Base-by-base conservation (phyloP, 2,888 invertebrate genomes). In the Sarcophaga variegata region DNA sequence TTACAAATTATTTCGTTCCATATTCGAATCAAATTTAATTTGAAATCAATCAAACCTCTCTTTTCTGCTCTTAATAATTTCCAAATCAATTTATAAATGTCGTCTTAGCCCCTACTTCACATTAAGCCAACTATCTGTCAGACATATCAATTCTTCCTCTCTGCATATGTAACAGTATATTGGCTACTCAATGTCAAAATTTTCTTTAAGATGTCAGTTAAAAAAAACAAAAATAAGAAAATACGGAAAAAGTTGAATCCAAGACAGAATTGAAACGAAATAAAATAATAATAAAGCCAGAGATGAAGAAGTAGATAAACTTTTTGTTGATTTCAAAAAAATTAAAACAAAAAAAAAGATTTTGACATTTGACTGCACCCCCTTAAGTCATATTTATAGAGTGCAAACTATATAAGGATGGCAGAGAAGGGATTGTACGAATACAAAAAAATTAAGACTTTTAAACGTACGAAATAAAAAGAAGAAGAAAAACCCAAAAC, bases 351-450 rank as follows among this genome's bases (percentile, higher is more conserved):
- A 72, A 70, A 71, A 76, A 64, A 78, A 69, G 70, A 87, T 87
- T 87, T 81, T 87, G 81, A 87, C 86, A 84, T 87, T 87, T 81
- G 78, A 83, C 81, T 79, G 83, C 78, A 54, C 59, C 60, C 62
- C 54, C 74, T 66, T 4, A 64, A 67, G 49, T 70, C 74, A 54
- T 45, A 27, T 75, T 63, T 54, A 62, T 71, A 62, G 69, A 69
- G 27, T 25, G 25, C 17, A 63, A 22, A 25, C n/a, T 27, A 10
- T 27, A 10, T 37, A 22, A 3, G 12, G 3, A 63, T 20, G n/a
- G 17, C n/a, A n/a, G 37, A 63, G 54, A 37, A 10, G 70, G 11
- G 20, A 4, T 22, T 62, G 66, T 45, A 63, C 3, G n/a, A 20
- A 64, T 62, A 76, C 70, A 81, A 70, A 76, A 81, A 69, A 76